phyloP scores from a whole-genome alignment of 2,888 invertebrate genomes.

The Phengaris alcon region DNA sequence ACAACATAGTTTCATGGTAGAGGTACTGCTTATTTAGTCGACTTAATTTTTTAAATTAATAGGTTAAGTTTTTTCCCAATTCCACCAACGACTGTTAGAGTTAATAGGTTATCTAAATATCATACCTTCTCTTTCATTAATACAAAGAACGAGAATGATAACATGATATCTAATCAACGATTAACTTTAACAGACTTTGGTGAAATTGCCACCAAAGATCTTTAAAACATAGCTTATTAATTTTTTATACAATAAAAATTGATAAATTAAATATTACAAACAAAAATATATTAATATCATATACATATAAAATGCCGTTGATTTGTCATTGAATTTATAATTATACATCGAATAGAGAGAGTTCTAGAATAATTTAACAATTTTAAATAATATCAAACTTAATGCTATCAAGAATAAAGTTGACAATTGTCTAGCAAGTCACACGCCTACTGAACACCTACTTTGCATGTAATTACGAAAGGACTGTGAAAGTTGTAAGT shows the following conservation, averaged over 20 bases:
- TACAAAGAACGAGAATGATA: too few relatives aligned
- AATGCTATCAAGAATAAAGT: slow-evolving; percentile 5
- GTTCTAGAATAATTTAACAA: background rate
- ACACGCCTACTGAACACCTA: slow-evolving; percentile 6
- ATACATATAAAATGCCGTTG: background rate
- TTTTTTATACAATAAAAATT: background rate
- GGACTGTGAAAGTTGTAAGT: background rate
- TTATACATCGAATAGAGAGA: slow-evolving; percentile 19
- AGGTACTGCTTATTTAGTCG: background rate
- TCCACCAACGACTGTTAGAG: too few relatives aligned
- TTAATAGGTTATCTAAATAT: too few relatives aligned
- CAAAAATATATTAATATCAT: slow-evolving; percentile 19
- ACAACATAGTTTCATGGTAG: background rate
- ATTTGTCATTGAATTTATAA: slow-evolving; percentile 9
- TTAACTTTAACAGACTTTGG: too few relatives aligned
- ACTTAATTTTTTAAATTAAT: background rate
- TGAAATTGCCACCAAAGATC: too few relatives aligned
- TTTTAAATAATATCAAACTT: slow-evolving; percentile 11
- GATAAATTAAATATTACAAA: background rate
- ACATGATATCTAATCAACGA: too few relatives aligned
- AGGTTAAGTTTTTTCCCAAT: background rate
- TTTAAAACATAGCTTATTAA: too few relatives aligned
- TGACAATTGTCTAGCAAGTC: slow-evolving; percentile 12
- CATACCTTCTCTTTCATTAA: too few relatives aligned
- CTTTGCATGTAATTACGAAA: background rate